Conservation (phyloP, 2,888 invertebrate genomes). For the Folsomia manolachei region DNA sequence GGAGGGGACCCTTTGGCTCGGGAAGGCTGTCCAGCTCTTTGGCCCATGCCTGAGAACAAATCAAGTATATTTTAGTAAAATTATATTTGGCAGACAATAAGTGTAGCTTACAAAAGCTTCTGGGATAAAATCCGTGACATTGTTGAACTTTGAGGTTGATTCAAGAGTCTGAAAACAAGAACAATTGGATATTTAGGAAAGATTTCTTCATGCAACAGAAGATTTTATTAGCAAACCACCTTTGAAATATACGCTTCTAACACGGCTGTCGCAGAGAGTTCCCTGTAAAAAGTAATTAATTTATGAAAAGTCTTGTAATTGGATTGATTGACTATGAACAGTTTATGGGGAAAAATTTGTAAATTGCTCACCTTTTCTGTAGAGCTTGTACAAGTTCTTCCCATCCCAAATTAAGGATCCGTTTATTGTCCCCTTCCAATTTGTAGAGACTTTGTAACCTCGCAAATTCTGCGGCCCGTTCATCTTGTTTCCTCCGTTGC, state of each 20-base stretch:
- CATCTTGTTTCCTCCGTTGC: conserved; percentile 38
- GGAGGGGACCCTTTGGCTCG: conserved; percentile 32
- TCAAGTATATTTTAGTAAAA: conserved; percentile 4
- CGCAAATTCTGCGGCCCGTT: conserved; percentile 36
- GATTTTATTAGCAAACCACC: conserved; percentile 33
- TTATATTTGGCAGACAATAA: neutral
- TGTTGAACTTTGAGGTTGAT: conserved; percentile 51
- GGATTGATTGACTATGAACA: too few relatives aligned
- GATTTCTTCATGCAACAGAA: too few relatives aligned
- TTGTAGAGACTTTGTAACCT: conserved; percentile 17
- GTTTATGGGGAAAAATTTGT: too few relatives aligned
- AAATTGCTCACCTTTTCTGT: too few relatives aligned
- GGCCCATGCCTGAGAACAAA: conserved; percentile 35
- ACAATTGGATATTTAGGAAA: too few relatives aligned
- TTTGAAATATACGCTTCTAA: conserved; percentile 47
- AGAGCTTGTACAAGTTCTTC: conserved; percentile 42
- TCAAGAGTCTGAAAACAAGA: conserved; percentile 49
- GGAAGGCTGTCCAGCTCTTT: conserved; percentile 37
- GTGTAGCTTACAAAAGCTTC: conserved; percentile 50
- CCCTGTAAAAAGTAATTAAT: too few relatives aligned
- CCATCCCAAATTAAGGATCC: conserved; percentile 43
- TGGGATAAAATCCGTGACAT: conserved; percentile 52
- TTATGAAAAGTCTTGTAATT: too few relatives aligned
- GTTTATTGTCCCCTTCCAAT: conserved; percentile 34
- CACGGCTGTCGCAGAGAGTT: conserved; percentile 44